phyloP scores from a whole-genome alignment of 2,888 invertebrate genomes.

The Conomelus anceps region DNA sequence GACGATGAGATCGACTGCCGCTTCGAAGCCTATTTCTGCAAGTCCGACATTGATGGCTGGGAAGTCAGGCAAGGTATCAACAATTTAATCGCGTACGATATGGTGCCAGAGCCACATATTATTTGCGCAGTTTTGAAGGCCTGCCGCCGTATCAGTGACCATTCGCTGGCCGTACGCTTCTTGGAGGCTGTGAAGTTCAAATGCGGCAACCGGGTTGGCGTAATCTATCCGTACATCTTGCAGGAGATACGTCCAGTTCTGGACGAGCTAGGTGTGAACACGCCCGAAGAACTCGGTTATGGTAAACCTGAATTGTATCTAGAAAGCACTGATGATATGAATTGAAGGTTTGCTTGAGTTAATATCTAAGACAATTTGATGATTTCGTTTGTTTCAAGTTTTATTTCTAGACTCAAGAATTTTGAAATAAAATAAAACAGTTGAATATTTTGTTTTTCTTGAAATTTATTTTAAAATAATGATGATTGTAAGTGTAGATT shows the following conservation, averaged over 20 bases:
- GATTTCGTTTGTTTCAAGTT: too few relatives aligned
- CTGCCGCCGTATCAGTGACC: constrained; percentile 89
- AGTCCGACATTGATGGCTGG: constrained; percentile 87
- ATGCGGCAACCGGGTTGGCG: constrained; percentile 64
- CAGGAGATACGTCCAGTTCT: constrained; percentile 88
- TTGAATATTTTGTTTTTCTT: too few relatives aligned
- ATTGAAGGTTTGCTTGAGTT: neutral
- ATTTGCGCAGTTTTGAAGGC: constrained; percentile 80
- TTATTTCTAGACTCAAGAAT: too few relatives aligned
- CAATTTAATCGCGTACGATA: constrained; percentile 70
- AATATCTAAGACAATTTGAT: neutral
- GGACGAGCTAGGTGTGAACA: constrained; percentile 83
- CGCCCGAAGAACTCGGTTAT: constrained; percentile 91
- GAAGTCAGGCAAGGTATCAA: constrained; percentile 87
- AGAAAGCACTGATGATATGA: constrained; percentile 56
- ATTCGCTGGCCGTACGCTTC: constrained; percentile 83
- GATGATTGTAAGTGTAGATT: too few relatives aligned
- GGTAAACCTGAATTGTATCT: constrained; percentile 92
- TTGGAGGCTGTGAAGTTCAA: constrained; percentile 87
- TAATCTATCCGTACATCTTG: constrained; percentile 79
- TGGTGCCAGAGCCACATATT: constrained; percentile 85
- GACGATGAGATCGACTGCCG: constrained; percentile 59
- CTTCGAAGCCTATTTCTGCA: constrained; percentile 75
- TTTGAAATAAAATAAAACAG: too few relatives aligned
- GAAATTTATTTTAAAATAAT: too few relatives aligned